A percentile compares a stretch with the other conserved stretches of the same genome.
Conservation (phyloP, 2,888 invertebrate genomes). For the Empis livida region DNA sequence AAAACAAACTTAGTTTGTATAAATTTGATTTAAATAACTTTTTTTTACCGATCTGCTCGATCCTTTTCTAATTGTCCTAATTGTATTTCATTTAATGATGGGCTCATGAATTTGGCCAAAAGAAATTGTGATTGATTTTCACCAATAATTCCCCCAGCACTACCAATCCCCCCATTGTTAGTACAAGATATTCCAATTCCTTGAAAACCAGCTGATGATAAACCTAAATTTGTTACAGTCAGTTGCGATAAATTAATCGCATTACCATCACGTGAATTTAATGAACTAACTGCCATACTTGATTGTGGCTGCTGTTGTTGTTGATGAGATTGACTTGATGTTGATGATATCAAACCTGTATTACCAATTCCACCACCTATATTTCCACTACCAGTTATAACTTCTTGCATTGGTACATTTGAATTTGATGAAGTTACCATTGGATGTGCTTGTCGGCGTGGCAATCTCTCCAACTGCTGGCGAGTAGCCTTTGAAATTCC, state of each 20-base stretch:
- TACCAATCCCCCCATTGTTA: constrained; percentile 20
- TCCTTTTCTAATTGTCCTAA: constrained; percentile 42
- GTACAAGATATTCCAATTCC: constrained; percentile 4
- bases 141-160: constrained; percentile 15
- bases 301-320: constrained; percentile 25
- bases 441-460: constrained; percentile 64
- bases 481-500: constrained; percentile 53
- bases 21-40: background rate
- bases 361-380: constrained; percentile 14
- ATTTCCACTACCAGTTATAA: constrained; percentile 30
- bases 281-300: constrained; percentile 28
- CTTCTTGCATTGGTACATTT: constrained; percentile 39
- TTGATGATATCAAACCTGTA: constrained; percentile 20
- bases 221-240: constrained; percentile 21
- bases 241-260: constrained; percentile 20
- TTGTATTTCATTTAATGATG: constrained; percentile 39
- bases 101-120: constrained; percentile 40
- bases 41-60: constrained; percentile 40
- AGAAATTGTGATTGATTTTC: constrained; percentile 29
- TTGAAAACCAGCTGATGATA: constrained; percentile 12
- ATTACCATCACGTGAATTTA: constrained; percentile 29
- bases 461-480: constrained; percentile 80
- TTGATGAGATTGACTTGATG: constrained; percentile 19
- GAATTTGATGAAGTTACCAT: constrained; percentile 46
- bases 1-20: constrained; percentile 3